A percentile compares a stretch with the other conserved stretches of the same genome.
phyloP scores from a whole-genome alignment of 1,140 invertebrate species.

The Lepidurus packardi region DNA sequence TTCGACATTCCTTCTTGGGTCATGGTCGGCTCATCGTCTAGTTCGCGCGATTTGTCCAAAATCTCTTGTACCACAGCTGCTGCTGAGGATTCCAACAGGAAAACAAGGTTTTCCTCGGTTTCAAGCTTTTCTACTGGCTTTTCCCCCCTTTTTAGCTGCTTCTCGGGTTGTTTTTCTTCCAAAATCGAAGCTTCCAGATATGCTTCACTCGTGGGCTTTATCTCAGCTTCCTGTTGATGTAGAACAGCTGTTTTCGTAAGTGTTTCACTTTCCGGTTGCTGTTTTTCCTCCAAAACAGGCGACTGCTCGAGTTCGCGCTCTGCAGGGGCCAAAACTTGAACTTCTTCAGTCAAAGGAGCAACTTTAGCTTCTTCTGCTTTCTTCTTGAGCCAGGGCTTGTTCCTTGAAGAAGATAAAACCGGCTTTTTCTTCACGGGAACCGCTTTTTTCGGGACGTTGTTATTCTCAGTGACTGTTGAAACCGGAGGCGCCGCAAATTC shows the following conservation, averaged over 20 bases:
- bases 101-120: background rate
- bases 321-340: background rate
- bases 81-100: background rate
- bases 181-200: too few species aligned
- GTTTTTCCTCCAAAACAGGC: background rate
- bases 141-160: too few species aligned
- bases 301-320: background rate
- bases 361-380: background rate
- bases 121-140: too few species aligned
- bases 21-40: background rate
- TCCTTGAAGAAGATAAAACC: background rate
- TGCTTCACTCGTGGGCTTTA: too few species aligned
- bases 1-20: background rate
- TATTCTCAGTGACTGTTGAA: background rate
- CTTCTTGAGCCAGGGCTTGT: constrained; percentile 16
- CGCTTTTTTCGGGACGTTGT: background rate
- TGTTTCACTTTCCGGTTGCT: background rate
- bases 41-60: background rate
- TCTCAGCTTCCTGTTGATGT: background rate
- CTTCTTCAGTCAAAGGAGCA: background rate
- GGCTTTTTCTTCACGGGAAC: background rate
- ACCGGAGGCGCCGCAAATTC: constrained; percentile 27
- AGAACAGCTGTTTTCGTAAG: background rate
- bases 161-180: too few species aligned
- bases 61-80: background rate